Conservation (phyloP, 2,888 invertebrate species). For the Drosophila gaucha region DNA sequence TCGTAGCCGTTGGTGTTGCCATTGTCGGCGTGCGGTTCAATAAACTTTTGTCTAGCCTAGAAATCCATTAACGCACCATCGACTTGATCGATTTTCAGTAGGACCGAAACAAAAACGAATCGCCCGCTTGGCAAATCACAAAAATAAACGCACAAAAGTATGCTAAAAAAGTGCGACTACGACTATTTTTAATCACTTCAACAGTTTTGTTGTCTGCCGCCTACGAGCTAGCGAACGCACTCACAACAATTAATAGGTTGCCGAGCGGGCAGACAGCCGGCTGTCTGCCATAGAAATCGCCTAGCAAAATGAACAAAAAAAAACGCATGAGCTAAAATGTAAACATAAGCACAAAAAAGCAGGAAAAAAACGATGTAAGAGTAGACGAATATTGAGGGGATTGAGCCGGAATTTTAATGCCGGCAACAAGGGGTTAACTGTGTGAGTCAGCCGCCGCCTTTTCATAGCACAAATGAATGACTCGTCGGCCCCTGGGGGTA, state of each 20-base stretch:
- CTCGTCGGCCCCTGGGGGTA: constrained; percentile 20
- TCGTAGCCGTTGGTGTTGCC: neutral
- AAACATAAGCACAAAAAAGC: constrained; percentile 24
- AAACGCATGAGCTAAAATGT: constrained; percentile 29
- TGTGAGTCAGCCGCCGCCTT: constrained; percentile 57
- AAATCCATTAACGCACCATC: constrained; percentile 70
- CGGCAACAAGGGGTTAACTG: constrained; percentile 71
- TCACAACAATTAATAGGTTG: constrained; percentile 77
- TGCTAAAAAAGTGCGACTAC: constrained; percentile 41
- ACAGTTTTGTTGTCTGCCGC: constrained; percentile 71
- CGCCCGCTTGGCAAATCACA: constrained; percentile 25
- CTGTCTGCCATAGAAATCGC: constrained; percentile 45
- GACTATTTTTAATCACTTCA: constrained; percentile 79
- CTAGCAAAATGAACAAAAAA: constrained; percentile 38
- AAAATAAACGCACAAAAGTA: constrained; percentile 48
- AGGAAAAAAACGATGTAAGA: constrained; percentile 1
- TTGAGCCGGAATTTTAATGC: constrained; percentile 30
- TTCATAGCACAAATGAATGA: constrained; percentile 39
- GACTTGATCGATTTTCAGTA: constrained; percentile 69
- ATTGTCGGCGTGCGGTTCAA: constrained; percentile 54
- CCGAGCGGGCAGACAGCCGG: constrained; percentile 19
- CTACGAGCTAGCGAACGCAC: constrained; percentile 67
- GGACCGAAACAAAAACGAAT: constrained; percentile 22
- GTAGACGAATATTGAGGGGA: constrained; percentile 20
- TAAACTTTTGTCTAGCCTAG: constrained; percentile 74